Evolutionary conservation across 2,888 invertebrate species (phyloP).

Genomic region (Cactoblastis cactorum): DNA sequence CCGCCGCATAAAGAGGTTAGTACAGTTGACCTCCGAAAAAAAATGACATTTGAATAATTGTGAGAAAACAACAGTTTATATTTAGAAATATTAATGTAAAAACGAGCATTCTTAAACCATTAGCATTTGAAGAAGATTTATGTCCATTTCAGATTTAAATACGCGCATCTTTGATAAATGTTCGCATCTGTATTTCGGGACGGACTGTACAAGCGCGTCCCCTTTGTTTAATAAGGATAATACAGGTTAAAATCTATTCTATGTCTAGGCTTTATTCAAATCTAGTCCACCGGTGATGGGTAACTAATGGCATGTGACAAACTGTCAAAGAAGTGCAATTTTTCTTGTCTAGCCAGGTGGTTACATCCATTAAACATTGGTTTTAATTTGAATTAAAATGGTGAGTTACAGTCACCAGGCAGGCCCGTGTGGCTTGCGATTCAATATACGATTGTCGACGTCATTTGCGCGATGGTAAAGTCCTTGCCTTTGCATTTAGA

Average conservation of each 20-base stretch:
- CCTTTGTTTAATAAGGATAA: slow-evolving; percentile 33
- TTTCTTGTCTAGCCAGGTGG: slow-evolving; percentile 69
- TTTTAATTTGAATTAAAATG: slow-evolving; percentile 41
- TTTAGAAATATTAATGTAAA: slow-evolving; percentile 17
- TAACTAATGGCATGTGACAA: slow-evolving; percentile 70
- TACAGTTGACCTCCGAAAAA: slow-evolving; percentile 35
- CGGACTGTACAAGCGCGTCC: slow-evolving; percentile 25
- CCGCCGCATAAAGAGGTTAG: slow-evolving; percentile 41
- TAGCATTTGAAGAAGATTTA: slow-evolving; percentile 7
- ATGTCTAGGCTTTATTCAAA: slow-evolving; percentile 65
- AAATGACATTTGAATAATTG: slow-evolving; percentile 22
- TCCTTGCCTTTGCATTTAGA: no score
- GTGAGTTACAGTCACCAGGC: slow-evolving; percentile 28
- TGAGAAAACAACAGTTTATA: slow-evolving; percentile 21
- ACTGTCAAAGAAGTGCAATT: slow-evolving; percentile 64
- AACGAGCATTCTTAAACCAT: slow-evolving; percentile 9
- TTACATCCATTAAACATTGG: slow-evolving; percentile 68
- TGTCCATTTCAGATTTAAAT: slow-evolving; percentile 6
- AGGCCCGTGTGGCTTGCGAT: not conserved
- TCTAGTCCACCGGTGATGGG: slow-evolving; percentile 36
- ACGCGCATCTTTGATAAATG: slow-evolving; percentile 6
- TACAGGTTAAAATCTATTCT: slow-evolving; percentile 32
- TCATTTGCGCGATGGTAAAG: no score
- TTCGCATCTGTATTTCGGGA: slow-evolving; percentile 12
- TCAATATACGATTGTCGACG: not conserved